Percentiles rank a stretch among this genome's conserved stretches.
These are phyloP conservation scores for Crioceris asparagi DNA, from an alignment of 2,888 invertebrate species.

Conservation along the genomic window DNA sequence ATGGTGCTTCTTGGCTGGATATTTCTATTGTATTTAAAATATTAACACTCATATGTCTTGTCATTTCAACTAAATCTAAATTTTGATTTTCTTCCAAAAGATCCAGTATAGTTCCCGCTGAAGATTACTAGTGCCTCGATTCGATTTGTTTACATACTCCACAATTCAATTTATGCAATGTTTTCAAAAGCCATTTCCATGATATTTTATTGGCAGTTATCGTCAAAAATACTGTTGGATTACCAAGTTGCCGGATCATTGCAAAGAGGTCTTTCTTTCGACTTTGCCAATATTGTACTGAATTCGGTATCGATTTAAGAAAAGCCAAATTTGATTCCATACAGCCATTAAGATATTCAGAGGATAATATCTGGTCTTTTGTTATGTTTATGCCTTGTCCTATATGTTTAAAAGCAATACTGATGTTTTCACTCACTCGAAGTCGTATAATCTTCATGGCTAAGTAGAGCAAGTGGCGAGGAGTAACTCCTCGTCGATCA, in stretches of 20 bases:
- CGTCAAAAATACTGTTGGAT: neutral
- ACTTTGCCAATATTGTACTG: neutral
- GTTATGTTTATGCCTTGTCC: neutral
- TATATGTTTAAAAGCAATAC: slow-evolving; percentile 1
- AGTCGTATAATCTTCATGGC: slow-evolving; percentile 3
- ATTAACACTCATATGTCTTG: slow-evolving; percentile 17
- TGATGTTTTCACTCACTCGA: slow-evolving; percentile 1
- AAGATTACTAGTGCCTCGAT: slow-evolving; percentile 31
- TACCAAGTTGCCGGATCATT: slow-evolving; percentile 3
- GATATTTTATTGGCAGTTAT: neutral
- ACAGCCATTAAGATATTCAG: neutral
- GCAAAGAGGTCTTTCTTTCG: slow-evolving; percentile 3
- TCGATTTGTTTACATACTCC: slow-evolving; percentile 34
- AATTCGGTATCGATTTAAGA: slow-evolving; percentile 1
- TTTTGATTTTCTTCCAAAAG: slow-evolving; percentile 30
- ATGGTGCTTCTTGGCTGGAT: slow-evolving; percentile 36
- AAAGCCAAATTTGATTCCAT: slow-evolving; percentile 2
- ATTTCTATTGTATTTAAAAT: slow-evolving; percentile 31
- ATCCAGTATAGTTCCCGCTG: slow-evolving; percentile 27
- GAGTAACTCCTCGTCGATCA: slow-evolving; percentile 2
- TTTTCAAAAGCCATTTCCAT: neutral
- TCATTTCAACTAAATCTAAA: slow-evolving; percentile 19
- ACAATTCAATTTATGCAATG: slow-evolving; percentile 18
- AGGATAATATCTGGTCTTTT: slow-evolving; percentile 1
- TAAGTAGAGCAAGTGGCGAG: slow-evolving; percentile 1